phyloP scores from a whole-genome alignment of 2,113 vertebrate genomes.

The Machaerirhynchus nigripectus region DNA sequence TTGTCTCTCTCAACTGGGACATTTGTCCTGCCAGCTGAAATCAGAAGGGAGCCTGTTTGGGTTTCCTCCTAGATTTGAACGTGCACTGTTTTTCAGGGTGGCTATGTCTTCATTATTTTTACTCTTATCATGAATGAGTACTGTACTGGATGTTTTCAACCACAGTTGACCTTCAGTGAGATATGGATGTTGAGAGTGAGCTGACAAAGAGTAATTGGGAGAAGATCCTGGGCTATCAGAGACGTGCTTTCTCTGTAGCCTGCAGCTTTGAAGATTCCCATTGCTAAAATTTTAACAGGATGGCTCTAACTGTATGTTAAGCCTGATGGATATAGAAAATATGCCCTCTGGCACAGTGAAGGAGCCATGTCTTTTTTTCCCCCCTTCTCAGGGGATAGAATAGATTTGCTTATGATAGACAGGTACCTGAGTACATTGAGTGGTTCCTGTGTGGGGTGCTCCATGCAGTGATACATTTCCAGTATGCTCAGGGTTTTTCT shows the following conservation, averaged over 20 bases:
- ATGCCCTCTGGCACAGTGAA: not conserved
- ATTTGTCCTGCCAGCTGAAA: not conserved
- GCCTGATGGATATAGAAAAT: conserved; percentile 20
- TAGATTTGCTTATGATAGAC: not conserved
- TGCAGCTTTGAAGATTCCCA: conserved; percentile 48
- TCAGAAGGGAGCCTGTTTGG: conserved; percentile 7
- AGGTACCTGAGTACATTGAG: not conserved
- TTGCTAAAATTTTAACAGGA: conserved; percentile 51
- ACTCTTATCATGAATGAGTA: conserved; percentile 35
- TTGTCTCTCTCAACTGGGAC: not conserved
- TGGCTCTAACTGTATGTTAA: not conserved
- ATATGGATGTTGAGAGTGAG: conserved; percentile 14
- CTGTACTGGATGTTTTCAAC: conserved; percentile 49
- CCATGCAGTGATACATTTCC: not conserved
- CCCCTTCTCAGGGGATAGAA: not conserved
- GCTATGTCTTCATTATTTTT: conserved; percentile 44
- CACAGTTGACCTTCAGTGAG: conserved; percentile 57
- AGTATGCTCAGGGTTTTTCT: not conserved
- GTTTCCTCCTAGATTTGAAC: not conserved
- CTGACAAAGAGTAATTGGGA: conserved; percentile 60
- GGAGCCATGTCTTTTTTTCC: not conserved
- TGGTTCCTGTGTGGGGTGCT: not conserved
- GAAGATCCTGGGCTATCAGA: conserved; percentile 39
- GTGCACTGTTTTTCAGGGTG: not conserved
- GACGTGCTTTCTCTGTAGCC: conserved; percentile 7